These are phyloP conservation scores for Copsychus sechellarum DNA, from an alignment of 2,113 vertebrate species.

Conservation along the genomic window DNA sequence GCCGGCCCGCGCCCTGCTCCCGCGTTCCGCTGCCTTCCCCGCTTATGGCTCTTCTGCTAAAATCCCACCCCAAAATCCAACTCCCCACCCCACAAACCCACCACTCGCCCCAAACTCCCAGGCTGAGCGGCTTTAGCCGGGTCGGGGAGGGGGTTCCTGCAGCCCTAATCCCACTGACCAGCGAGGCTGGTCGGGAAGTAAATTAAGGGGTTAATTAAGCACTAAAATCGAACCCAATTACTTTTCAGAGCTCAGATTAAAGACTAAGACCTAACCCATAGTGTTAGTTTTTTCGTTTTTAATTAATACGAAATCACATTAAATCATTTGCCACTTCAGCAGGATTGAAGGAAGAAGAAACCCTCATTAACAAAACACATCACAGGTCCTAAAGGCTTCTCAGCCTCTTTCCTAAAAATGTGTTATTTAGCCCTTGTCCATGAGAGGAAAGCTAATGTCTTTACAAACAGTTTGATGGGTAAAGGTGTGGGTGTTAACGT, in stretches of 20 bases:
- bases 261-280: background rate
- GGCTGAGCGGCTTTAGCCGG: too few relatives aligned
- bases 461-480: background rate
- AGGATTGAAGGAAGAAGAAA: background rate
- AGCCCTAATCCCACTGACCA: accelerated
- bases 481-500: accelerated
- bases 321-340: background rate
- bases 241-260: background rate
- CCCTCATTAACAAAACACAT: background rate
- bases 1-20: background rate
- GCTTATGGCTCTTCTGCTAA: background rate
- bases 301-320: background rate
- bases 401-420: background rate
- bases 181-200: accelerated
- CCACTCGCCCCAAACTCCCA: accelerated
- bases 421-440: background rate
- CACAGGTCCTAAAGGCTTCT: background rate
- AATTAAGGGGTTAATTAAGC: background rate
- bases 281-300: background rate
- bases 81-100: accelerated
- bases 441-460: background rate
- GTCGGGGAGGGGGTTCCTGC: too few relatives aligned
- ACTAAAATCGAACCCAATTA: background rate
- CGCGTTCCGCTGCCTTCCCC: background rate
- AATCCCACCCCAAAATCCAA: background rate